A percentile compares a stretch with the other conserved stretches of the same genome.
phyloP scores from a whole-genome alignment of 2,113 vertebrate species.

The Paramisgurnus dabryanus region DNA sequence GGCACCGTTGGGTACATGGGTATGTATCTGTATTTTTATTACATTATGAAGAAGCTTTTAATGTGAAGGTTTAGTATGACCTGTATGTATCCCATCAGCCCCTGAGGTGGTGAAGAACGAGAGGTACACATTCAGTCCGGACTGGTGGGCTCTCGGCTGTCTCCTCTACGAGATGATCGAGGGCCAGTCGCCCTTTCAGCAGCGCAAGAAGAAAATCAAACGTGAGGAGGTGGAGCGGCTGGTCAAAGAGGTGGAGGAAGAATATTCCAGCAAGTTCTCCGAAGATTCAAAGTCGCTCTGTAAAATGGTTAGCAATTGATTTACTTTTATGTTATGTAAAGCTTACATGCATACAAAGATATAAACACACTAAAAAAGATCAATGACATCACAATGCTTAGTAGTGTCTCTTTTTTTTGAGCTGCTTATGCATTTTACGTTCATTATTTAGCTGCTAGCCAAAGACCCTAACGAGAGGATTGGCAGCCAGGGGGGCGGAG shows the following conservation, averaged over 20 bases:
- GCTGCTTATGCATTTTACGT: background rate
- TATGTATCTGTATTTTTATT: slow-evolving; percentile 68
- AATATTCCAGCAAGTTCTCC: slow-evolving; percentile 89
- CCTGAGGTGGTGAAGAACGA: slow-evolving; percentile 96
- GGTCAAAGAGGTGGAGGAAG: slow-evolving; percentile 89
- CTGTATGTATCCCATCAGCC: slow-evolving; percentile 69
- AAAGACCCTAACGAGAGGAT: slow-evolving; percentile 88
- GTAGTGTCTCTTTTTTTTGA: background rate
- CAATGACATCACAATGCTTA: background rate
- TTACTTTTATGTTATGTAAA: background rate
- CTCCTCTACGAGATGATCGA: slow-evolving; percentile 98
- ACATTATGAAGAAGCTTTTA: background rate
- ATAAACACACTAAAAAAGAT: background rate
- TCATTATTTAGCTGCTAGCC: slow-evolving; percentile 81
- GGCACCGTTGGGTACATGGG: slow-evolving; percentile 99
- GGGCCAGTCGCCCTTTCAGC: slow-evolving; percentile 96
- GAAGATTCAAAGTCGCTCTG: slow-evolving; percentile 85
- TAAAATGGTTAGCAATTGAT: slow-evolving; percentile 78
- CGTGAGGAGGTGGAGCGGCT: slow-evolving; percentile 93
- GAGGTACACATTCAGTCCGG: slow-evolving; percentile 92
- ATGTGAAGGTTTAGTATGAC: background rate
- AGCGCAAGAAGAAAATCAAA: slow-evolving; percentile 97
- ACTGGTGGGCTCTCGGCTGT: slow-evolving; percentile 97
- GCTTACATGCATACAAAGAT: too few species aligned
- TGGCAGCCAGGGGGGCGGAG: slow-evolving; percentile 83